Conservation (phyloP, 2,797 vertebrate species). For the Fundulus diaphanus region DNA sequence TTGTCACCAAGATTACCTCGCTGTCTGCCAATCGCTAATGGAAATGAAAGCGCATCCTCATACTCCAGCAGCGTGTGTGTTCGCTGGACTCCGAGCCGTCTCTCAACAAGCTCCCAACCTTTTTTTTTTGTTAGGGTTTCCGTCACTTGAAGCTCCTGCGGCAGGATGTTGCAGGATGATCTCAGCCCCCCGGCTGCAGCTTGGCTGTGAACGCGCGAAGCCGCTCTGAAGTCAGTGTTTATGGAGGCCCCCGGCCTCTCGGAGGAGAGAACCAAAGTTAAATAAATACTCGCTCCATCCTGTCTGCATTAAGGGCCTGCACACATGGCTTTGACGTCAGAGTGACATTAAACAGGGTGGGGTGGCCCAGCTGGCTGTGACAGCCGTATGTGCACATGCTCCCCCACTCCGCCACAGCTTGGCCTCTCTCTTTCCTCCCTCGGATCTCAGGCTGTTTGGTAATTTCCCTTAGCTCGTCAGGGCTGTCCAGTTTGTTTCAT, state of each 20-base stretch:
- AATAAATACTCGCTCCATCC: conserved; percentile 81
- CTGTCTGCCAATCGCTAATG: neutral
- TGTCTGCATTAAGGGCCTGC: conserved; percentile 77
- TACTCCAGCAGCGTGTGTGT: neutral
- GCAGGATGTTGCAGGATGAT: conserved; percentile 50
- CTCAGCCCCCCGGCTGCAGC: conserved; percentile 58
- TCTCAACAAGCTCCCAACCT: neutral
- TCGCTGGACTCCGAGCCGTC: conserved; percentile 1
- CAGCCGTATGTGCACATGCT: conserved; percentile 33
- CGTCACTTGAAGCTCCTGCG: conserved; percentile 10
- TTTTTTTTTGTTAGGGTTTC: neutral
- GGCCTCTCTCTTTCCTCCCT: conserved; percentile 22
- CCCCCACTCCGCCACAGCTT: conserved; percentile 25
- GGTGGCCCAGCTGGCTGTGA: conserved; percentile 65
- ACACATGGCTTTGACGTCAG: conserved; percentile 82
- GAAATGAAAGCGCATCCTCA: conserved; percentile 17
- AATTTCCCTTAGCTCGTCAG: neutral
- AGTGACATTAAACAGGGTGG: conserved; percentile 81
- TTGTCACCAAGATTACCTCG: neutral
- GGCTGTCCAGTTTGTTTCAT: neutral
- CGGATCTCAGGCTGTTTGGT: conserved; percentile 16
- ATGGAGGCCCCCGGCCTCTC: conserved; percentile 66
- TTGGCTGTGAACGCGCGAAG: conserved; percentile 56
- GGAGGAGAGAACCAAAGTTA: conserved; percentile 77
- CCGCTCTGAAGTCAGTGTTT: conserved; percentile 69